A percentile compares a stretch with the other conserved stretches of the same genome.
Conservation (phyloP, 2,113 vertebrate genomes). For the Vireo altiloquus region DNA sequence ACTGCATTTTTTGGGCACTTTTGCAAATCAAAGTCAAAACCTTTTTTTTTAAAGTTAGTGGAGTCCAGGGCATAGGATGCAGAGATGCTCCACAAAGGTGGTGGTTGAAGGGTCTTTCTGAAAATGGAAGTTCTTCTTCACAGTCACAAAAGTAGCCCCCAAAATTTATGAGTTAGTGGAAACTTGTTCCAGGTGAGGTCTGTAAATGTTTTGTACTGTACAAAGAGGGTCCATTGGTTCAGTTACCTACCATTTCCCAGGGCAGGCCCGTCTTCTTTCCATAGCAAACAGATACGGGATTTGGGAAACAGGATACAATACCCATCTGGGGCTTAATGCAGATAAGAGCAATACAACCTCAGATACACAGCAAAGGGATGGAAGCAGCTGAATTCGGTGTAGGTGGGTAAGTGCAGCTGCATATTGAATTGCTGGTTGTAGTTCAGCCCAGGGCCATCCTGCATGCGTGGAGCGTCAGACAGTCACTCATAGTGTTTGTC, state of each 20-base stretch:
- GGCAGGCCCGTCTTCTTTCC: background rate
- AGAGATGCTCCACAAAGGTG: background rate
- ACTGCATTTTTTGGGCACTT: background rate
- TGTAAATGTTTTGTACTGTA: background rate
- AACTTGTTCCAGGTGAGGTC: background rate
- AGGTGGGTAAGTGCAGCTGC: background rate
- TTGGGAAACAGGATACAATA: background rate
- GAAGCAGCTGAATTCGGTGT: background rate
- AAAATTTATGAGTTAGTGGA: background rate
- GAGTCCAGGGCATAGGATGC: background rate
- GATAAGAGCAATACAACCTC: background rate
- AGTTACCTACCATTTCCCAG: background rate
- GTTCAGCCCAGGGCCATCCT: background rate
- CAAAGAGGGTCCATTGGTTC: rapidly evolving
- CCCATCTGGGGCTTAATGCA: background rate
- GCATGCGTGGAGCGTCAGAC: background rate
- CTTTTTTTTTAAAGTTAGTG: background rate
- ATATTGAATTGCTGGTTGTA: background rate
- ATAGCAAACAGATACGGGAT: background rate
- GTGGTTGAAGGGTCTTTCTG: background rate
- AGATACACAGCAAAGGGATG: background rate
- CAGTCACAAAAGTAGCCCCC: background rate
- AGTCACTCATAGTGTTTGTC: background rate
- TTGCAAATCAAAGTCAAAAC: background rate
- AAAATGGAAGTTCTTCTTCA: background rate